A percentile compares a stretch with the other conserved stretches of the same genome.
Conservation (phyloP, 2,888 invertebrate genomes). For the Stegophylla sp. region DNA sequence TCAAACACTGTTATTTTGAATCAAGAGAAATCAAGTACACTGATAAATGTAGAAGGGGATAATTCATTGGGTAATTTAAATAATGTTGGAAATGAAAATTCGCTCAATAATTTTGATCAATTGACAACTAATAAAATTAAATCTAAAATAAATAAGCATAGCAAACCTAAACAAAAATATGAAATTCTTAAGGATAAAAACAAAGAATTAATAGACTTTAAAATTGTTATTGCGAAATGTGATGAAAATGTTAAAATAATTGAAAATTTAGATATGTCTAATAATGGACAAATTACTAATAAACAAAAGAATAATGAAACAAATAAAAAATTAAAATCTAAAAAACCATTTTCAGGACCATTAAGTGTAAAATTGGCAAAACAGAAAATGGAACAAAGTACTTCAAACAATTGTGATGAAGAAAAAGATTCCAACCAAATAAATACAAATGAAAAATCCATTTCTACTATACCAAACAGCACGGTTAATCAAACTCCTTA, state of each 20-base stretch:
- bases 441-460: not conserved
- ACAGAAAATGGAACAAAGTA: conserved; percentile 21
- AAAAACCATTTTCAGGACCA: conserved; percentile 36
- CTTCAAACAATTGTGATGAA: not conserved
- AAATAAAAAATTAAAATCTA: not conserved
- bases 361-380: conserved; percentile 42
- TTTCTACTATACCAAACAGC: not conserved
- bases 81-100: not conserved
- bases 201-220: conserved; percentile 34
- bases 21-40: not conserved
- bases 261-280: not conserved
- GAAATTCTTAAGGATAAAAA: conserved; percentile 18
- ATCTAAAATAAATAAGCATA: not conserved
- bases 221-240: conserved; percentile 38
- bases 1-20: conserved; percentile 1
- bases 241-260: not conserved
- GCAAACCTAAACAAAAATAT: conserved; percentile 11
- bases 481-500: not conserved
- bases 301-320: not conserved
- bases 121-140: not conserved
- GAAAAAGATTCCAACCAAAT: not conserved
- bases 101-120: not conserved
- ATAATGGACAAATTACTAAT: not conserved
- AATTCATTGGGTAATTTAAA: not conserved
- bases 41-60: not conserved